Percentiles rank a stretch among this genome's conserved stretches.
Evolutionary conservation across 2,113 vertebrate genomes (phyloP).

Genomic region (Gnathochromis pfefferi): DNA sequence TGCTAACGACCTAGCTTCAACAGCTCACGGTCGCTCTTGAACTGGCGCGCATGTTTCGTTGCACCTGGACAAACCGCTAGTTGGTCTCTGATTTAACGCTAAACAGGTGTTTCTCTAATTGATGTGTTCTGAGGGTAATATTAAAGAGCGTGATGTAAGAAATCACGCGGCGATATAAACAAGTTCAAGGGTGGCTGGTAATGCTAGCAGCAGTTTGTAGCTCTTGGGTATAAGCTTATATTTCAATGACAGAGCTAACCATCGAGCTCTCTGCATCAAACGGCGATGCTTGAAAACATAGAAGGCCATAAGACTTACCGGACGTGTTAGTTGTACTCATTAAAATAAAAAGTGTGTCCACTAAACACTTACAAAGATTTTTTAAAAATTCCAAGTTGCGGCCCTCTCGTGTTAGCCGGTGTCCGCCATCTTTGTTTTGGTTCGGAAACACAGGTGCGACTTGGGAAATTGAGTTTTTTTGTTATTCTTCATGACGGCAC

Average conservation of each 20-base stretch:
- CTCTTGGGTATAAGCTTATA: fast-evolving
- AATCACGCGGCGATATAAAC: fast-evolving
- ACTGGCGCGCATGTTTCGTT: fast-evolving
- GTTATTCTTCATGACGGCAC: background rate
- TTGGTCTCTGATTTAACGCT: background rate
- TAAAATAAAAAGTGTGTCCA: background rate
- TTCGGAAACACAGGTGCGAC: background rate
- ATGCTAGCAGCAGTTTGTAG: background rate
- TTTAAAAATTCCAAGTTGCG: fast-evolving
- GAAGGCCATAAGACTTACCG: background rate
- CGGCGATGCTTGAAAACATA: fast-evolving
- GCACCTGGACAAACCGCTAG: background rate
- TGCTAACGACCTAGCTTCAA: background rate
- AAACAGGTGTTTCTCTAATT: fast-evolving
- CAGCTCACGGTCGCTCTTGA: background rate
- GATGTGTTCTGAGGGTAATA: background rate
- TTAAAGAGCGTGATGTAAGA: fast-evolving
- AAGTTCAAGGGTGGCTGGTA: fast-evolving
- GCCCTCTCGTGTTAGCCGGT: background rate
- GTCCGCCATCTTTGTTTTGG: background rate
- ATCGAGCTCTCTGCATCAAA: background rate
- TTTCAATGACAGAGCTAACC: background rate
- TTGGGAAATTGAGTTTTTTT: background rate
- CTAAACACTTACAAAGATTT: background rate
- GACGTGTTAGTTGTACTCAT: background rate